A percentile compares a stretch with the other conserved stretches of the same genome.
phyloP scores from a whole-genome alignment of 2,113 vertebrate species.

The Vireo altiloquus region DNA sequence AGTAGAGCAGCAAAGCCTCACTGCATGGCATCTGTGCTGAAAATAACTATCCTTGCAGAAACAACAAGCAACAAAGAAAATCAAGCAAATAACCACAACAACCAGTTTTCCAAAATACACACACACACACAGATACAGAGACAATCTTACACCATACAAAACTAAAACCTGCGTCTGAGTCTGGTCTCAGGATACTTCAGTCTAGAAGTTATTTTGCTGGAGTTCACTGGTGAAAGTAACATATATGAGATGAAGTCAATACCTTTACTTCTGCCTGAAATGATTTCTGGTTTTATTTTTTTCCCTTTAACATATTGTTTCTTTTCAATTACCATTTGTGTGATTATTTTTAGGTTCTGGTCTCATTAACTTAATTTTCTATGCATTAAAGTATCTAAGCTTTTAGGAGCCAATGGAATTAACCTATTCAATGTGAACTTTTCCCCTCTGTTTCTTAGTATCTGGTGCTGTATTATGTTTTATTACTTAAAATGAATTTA shows the following conservation, averaged over 20 bases:
- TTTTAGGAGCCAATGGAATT: neutral
- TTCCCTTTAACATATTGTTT: neutral
- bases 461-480: neutral
- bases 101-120: neutral
- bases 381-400: neutral
- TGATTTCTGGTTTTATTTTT: neutral
- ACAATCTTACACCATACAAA: neutral
- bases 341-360: neutral
- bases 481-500: neutral
- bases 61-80: neutral
- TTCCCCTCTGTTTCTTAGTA: neutral
- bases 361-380: neutral
- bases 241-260: neutral
- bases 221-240: neutral
- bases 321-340: neutral
- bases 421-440: neutral
- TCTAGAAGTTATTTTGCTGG: neutral
- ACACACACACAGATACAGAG: rapidly evolving
- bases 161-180: neutral
- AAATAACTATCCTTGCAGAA: neutral
- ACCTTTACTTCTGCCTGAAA: neutral
- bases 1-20: neutral
- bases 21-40: neutral
- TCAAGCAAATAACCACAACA: neutral
- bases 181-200: neutral